Evolutionary conservation across 2,113 vertebrate species (phyloP), one percentile per base, ranked within the genome.

Genomic region (Alligator mississippiensis): DNA sequence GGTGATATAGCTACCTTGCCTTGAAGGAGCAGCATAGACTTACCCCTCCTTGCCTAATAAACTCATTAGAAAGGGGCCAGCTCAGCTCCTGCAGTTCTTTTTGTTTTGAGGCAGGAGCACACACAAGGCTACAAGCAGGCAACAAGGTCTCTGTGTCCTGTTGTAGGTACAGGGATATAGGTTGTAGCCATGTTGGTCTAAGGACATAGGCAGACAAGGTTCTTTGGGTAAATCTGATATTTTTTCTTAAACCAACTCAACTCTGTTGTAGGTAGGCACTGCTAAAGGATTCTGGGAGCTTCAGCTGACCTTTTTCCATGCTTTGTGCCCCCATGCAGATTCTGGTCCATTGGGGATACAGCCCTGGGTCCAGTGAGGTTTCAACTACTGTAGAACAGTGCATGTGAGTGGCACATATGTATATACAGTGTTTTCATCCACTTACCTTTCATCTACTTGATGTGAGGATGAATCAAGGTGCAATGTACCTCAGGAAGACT

Each of bases 321-420:
- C 21, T 61, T 15, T 80, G 1, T 82, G 3, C 78, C 79, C 87
- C 62, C n/a, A 66, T 77, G 60, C 9, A 14, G 34, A 74, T 8
- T 74, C 11, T 74, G 70, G 21, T 21, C 34, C 70, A 24, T 47
- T 74, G 34, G 47, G 55, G 87, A 30, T 11, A 89, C 80, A 92
- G 93, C 70, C 61, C 17, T 75, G 89, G 87, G 68, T 89, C 68
- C 8, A 21, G 4, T 77, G 85, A 93, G 74, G 10, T 9, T 9
- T 58, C 90, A 80, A 77, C 58, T 80, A 28, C 18, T 82, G 1
- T 4, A 80, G 14, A 84, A 87, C 47, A 6, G 38, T 25, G 68
- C 27, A 60, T 21, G 21, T 78, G 27, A 25, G 68, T 54, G 83
- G 74, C 25, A 19, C 5, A 17, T 18, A 4, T 11, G 13, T 19